A percentile compares a stretch with the other conserved stretches of the same genome.
These are phyloP conservation scores for Epinotia nisella DNA, from an alignment of 2,888 invertebrate species.

Conservation along the genomic window DNA sequence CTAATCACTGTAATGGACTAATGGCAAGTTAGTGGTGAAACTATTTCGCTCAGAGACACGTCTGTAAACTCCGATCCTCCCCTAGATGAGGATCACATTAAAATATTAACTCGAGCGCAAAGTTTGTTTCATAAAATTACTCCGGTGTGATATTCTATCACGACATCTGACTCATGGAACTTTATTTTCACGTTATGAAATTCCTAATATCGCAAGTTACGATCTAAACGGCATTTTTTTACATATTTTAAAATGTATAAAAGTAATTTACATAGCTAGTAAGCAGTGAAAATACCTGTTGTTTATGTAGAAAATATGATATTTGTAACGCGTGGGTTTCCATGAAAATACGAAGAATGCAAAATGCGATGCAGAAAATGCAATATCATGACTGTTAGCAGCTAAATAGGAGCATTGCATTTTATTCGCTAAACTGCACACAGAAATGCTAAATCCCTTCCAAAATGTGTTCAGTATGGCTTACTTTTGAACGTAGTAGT, in stretches of 20 bases:
- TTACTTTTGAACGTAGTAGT: conserved; percentile 21
- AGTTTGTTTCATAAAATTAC: conserved; percentile 52
- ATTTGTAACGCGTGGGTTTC: conserved; percentile 25
- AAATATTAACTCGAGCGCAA: conserved; percentile 56
- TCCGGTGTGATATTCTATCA: conserved; percentile 41
- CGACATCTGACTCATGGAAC: conserved; percentile 24
- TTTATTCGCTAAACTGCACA: neutral
- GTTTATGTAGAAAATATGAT: conserved; percentile 32
- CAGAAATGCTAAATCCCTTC: conserved; percentile 19
- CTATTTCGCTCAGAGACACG: conserved; percentile 54
- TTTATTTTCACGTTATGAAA: conserved; percentile 10
- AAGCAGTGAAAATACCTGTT: conserved; percentile 19
- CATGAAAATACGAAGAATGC: conserved; percentile 30
- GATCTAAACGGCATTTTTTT: conserved; percentile 13
- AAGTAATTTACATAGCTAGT: conserved; percentile 30
- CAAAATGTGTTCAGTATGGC: neutral
- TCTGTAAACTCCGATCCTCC: conserved; percentile 57
- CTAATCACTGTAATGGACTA: conserved; percentile 79
- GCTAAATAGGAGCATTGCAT: conserved; percentile 14
- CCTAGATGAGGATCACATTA: conserved; percentile 53
- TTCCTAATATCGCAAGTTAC: conserved; percentile 17
- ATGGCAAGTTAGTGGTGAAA: conserved; percentile 70
- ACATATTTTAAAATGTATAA: conserved; percentile 29
- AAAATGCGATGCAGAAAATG: conserved; percentile 23
- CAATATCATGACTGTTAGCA: conserved; percentile 12